phyloP scores from a whole-genome alignment of 1,140 invertebrate species.

The Rhagoletis zephyria region DNA sequence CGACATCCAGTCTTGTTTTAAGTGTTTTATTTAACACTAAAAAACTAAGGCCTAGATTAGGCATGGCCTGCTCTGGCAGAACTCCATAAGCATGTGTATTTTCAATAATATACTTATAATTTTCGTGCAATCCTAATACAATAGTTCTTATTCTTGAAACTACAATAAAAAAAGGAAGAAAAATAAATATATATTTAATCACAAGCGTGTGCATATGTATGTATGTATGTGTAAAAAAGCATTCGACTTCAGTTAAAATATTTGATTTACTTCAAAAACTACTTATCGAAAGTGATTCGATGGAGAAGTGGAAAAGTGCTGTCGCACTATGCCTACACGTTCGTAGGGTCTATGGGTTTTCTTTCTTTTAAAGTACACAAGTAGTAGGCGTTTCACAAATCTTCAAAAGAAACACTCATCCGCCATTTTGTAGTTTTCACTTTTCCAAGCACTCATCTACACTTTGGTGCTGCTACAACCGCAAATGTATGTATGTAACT shows the following conservation, averaged over 20 bases:
- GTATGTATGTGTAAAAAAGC: background rate
- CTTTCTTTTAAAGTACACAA: background rate
- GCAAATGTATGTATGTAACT: background rate
- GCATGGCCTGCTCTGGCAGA: too few species aligned
- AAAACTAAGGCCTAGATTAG: too few species aligned
- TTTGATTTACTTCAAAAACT: background rate
- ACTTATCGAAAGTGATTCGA: background rate
- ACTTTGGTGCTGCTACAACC: background rate
- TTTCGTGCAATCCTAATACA: too few species aligned
- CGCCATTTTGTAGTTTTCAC: constrained; percentile 32
- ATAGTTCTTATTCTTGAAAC: too few species aligned
- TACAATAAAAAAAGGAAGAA: too few species aligned
- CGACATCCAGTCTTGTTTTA: too few species aligned
- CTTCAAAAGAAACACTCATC: constrained; percentile 29
- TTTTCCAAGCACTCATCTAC: background rate
- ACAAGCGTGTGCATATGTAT: background rate
- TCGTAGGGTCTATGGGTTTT: background rate
- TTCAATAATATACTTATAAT: too few species aligned
- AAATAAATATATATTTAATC: too few species aligned
- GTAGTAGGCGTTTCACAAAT: background rate
- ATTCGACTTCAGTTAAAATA: background rate
- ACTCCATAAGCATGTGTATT: too few species aligned
- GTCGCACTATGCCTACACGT: background rate
- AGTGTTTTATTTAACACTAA: too few species aligned
- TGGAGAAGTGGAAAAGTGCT: constrained; percentile 1